Percentiles rank a stretch among this genome's conserved stretches.
Conservation (phyloP, 2,888 invertebrate species). For the Torymus aiolomorphi region DNA sequence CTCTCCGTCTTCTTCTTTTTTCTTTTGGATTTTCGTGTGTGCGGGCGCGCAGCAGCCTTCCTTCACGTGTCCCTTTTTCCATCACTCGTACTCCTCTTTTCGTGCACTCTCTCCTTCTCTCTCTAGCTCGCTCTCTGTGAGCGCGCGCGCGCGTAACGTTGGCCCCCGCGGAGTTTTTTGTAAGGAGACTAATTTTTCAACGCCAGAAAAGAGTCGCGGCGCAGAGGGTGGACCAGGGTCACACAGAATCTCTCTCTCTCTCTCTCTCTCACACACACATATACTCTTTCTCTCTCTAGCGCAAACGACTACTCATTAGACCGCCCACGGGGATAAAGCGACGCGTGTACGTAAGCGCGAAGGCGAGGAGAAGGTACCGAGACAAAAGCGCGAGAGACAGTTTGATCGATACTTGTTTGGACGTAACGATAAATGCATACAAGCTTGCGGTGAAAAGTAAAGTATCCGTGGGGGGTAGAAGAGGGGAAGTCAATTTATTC, state of each 20-base stretch:
- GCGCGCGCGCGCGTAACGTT: conserved; percentile 27
- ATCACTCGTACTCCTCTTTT: conserved; percentile 48
- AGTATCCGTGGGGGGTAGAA: conserved; percentile 5
- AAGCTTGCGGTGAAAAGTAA: conserved; percentile 30
- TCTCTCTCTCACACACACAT: too few species aligned
- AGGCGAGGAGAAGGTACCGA: conserved; percentile 26
- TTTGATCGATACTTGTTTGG: conserved; percentile 51
- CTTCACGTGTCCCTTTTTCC: conserved; percentile 57
- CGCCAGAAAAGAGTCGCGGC: conserved; percentile 47
- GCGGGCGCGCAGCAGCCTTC: conserved; percentile 61
- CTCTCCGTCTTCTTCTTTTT: conserved; percentile 53
- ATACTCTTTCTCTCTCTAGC: conserved; percentile 2
- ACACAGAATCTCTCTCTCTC: too few species aligned
- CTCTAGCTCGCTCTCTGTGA: conserved; percentile 33
- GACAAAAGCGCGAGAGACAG: conserved; percentile 9
- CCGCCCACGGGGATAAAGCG: conserved; percentile 2
- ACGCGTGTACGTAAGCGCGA: conserved; percentile 4
- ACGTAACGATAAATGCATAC: conserved; percentile 45
- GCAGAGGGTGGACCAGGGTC: background rate
- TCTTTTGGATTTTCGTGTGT: conserved; percentile 43
- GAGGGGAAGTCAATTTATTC: conserved; percentile 13
- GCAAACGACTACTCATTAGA: conserved; percentile 49
- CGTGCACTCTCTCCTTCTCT: conserved; percentile 44
- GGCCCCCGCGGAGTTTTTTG: conserved; percentile 63
- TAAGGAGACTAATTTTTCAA: conserved; percentile 70